phyloP scores from a whole-genome alignment of 1,140 invertebrate species.

The Heliconius melpomene region DNA sequence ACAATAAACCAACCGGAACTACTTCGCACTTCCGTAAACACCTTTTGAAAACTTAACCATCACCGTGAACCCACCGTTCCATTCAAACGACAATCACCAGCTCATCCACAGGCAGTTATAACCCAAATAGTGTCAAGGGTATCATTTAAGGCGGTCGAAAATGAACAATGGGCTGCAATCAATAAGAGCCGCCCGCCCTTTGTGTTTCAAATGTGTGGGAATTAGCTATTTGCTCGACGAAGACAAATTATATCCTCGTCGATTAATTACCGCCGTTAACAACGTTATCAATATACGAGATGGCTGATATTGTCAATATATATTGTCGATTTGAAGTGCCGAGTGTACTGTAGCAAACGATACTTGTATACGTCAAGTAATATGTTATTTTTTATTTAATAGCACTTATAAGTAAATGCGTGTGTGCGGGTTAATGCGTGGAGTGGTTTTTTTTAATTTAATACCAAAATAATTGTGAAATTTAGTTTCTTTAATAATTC shows the following conservation, averaged over 20 bases:
- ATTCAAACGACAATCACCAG: conserved; percentile 22
- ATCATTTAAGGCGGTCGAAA: conserved; percentile 66
- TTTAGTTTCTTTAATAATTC: too few species aligned
- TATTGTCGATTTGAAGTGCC: conserved; percentile 20
- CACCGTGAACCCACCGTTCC: neutral
- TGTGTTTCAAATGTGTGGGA: conserved; percentile 76
- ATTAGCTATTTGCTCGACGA: conserved; percentile 77
- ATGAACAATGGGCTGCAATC: conserved; percentile 72
- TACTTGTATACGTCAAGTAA: neutral
- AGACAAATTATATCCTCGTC: conserved; percentile 75
- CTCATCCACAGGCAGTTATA: conserved; percentile 27
- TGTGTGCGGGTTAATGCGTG: too few species aligned
- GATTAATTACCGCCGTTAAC: conserved; percentile 75
- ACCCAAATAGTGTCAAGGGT: conserved; percentile 60
- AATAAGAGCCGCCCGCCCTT: conserved; percentile 68
- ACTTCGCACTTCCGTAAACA: neutral
- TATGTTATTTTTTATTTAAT: neutral
- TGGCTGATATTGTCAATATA: conserved; percentile 42
- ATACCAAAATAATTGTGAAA: too few species aligned
- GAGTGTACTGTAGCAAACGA: neutral
- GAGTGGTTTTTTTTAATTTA: too few species aligned
- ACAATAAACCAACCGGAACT: neutral
- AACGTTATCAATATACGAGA: conserved; percentile 62
- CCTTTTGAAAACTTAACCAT: neutral
- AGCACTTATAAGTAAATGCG: too few species aligned